These are phyloP conservation scores for Agriotes lineatus DNA, from an alignment of 2,888 invertebrate genomes.

Conservation along the genomic window DNA sequence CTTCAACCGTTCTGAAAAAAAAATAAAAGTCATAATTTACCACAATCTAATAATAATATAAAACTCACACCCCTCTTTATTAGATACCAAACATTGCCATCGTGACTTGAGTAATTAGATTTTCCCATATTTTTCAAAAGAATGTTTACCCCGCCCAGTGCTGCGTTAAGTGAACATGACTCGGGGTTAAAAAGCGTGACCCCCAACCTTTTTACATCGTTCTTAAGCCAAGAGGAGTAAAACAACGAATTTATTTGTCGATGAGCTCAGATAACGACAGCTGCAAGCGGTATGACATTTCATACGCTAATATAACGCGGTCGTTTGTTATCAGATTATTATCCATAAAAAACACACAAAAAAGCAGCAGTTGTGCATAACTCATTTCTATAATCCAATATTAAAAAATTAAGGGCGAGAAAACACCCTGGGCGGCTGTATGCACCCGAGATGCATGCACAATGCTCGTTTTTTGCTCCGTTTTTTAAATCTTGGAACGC, in stretches of 20 bases:
- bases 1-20: no score
- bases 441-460: slow-evolving; percentile 29
- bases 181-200: no score
- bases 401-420: slow-evolving; percentile 46
- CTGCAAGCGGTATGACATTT: slow-evolving; percentile 50
- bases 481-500: slow-evolving; percentile 27
- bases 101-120: no score
- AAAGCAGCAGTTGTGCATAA: slow-evolving; percentile 49
- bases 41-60: no score
- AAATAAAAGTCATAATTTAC: no score
- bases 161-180: no score
- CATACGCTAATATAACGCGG: slow-evolving; percentile 37
- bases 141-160: no score
- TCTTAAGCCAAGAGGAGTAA: slow-evolving; percentile 32
- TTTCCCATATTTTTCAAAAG: no score
- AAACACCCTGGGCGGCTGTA: slow-evolving; percentile 32
- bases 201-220: slow-evolving; percentile 14
- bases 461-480: slow-evolving; percentile 25
- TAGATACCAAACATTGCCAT: no score
- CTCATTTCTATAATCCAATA: slow-evolving; percentile 50
- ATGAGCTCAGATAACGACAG: slow-evolving; percentile 49
- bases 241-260: slow-evolving; percentile 47
- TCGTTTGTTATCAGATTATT: slow-evolving; percentile 47
- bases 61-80: no score
- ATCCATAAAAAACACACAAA: slow-evolving; percentile 44